Evolutionary conservation across 2,797 vertebrate species (phyloP), one percentile per base, ranked within the genome.

Genomic region (Acestrorhynchus altus): DNA sequence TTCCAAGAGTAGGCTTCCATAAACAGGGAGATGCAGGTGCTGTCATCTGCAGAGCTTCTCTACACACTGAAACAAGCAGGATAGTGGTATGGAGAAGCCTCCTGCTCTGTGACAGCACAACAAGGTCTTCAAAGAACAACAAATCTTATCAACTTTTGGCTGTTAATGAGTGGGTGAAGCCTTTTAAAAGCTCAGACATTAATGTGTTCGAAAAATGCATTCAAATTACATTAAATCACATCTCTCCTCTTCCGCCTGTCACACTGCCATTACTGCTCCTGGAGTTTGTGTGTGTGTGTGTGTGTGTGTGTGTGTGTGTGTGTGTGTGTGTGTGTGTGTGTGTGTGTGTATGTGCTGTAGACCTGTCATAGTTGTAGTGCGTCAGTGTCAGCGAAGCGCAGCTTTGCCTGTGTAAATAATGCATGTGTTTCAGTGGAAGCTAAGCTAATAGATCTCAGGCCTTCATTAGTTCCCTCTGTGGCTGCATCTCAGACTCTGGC

Each of bases 391-490:
- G 78, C 49, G 67, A 67, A 69, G 86, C 71, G 78, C 79, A 83
- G 83, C 83, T 86, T 86, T 81, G 81, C 81, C 61, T 49, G 73
- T 82, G 82, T 89, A 84, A 91, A 90, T 90, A 88, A 89, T 89
- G 86, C 72, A 90, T 88, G 86, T 46, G 75, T 87, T 88, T 84
- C 51, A 82, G 80, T 78, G 64, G 67, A 83, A 83, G 85, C 86
- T 86, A 83, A 87, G 86, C 87, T 90, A 89, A 90, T 89, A 84
- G 89, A 79, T 80, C 83, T 80, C 57, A 84, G 77, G 76, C 83
- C 73, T 81, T 90, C 88, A 89, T 90, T 90, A 91, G 86, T 86
- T 78, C 76, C 81, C 86, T 84, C 85, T 88, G 76, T 70, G 84
- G 81, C 88, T 78, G 86, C 78, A 79, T 82, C 86, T 88, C 79